Percentiles rank a stretch among this genome's conserved stretches.
These are phyloP conservation scores for Crotalus tigris DNA, from an alignment of 2,113 vertebrate genomes.

Conservation along the genomic window DNA sequence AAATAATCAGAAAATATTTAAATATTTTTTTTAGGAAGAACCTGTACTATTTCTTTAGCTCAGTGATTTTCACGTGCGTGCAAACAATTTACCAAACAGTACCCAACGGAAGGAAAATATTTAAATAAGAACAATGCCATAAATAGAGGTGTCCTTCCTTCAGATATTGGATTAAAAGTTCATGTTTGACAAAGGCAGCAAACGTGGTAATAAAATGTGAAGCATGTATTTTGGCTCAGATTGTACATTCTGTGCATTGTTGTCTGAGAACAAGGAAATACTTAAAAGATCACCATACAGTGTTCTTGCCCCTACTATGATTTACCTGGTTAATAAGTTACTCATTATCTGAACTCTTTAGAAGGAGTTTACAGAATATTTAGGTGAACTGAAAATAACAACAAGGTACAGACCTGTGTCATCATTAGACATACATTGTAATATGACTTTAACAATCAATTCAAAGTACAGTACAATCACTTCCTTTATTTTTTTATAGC, in stretches of 20 bases:
- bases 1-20: background rate
- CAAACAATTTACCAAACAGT: background rate
- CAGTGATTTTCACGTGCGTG: background rate
- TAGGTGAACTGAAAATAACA: background rate
- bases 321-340: slow-evolving; percentile 22
- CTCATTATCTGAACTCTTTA: background rate
- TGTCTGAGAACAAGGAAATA: slow-evolving; percentile 42
- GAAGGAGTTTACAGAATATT: background rate
- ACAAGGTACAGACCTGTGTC: background rate
- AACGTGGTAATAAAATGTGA: slow-evolving; percentile 35
- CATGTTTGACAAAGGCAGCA: slow-evolving; percentile 18
- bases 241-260: slow-evolving; percentile 41
- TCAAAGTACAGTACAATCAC: background rate
- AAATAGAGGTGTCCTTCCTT: background rate
- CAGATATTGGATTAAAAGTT: background rate
- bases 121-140: background rate
- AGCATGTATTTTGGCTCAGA: slow-evolving; percentile 39
- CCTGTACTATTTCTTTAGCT: background rate
- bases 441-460: background rate
- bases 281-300: background rate
- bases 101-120: slow-evolving; percentile 9
- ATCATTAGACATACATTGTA: background rate
- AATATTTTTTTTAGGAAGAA: background rate
- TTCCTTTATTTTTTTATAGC: background rate
- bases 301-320: slow-evolving; percentile 17